Conservation (phyloP, 2,113 vertebrate genomes). For the Carollia perspicillata region DNA sequence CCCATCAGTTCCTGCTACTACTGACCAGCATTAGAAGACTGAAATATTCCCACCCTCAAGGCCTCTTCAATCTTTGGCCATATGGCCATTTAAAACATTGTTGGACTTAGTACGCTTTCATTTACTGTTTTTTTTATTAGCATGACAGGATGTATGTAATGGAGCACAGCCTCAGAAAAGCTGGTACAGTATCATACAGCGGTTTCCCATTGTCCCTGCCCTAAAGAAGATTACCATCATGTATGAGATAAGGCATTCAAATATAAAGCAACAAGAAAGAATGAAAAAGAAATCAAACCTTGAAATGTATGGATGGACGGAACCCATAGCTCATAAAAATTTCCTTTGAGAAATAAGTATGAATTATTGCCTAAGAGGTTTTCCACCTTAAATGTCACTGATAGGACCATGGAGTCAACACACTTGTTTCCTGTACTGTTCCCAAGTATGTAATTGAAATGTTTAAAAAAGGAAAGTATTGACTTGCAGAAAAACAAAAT, state of each 20-base stretch:
- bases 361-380: neutral
- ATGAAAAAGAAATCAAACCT: neutral
- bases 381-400: conserved; percentile 4
- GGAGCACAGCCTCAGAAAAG: neutral
- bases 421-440: neutral
- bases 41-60: accelerated
- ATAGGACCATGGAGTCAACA: neutral
- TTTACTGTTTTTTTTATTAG: neutral
- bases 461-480: neutral
- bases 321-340: neutral
- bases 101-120: neutral
- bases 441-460: conserved; percentile 4
- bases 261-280: neutral
- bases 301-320: neutral
- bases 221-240: neutral
- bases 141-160: neutral
- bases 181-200: neutral
- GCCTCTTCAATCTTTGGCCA: neutral
- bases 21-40: neutral
- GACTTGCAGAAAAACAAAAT: neutral
- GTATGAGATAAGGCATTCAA: neutral
- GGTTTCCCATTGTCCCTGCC: neutral
- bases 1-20: neutral
- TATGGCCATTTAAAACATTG: neutral
- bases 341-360: neutral